Conservation (phyloP, 2,113 vertebrate genomes). For the Prochilodus magdalenae region DNA sequence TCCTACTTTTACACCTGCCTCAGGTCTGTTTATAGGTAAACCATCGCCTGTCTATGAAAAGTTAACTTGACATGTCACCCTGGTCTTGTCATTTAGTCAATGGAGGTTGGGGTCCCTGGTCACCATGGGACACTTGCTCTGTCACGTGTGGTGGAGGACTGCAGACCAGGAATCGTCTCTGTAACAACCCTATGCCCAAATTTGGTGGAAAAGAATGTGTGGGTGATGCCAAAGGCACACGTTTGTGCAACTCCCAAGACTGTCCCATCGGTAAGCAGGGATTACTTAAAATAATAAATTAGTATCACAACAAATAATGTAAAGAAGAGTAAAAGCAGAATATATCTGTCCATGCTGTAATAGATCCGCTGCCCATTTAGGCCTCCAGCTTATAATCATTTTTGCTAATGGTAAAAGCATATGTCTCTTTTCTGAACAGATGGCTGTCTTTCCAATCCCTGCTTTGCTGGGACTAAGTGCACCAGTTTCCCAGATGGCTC, state of each 20-base stretch:
- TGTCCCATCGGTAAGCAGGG: slow-evolving; percentile 75
- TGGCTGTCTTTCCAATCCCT: slow-evolving; percentile 95
- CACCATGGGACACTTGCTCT: slow-evolving; percentile 91
- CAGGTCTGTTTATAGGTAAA: no score
- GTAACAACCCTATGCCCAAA: slow-evolving; percentile 89
- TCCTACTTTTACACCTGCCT: no score
- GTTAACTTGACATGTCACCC: no score
- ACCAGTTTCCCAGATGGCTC: slow-evolving; percentile 92
- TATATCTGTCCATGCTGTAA: neutral
- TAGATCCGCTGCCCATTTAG: neutral
- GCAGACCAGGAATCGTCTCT: slow-evolving; percentile 87
- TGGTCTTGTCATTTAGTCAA: slow-evolving; percentile 78
- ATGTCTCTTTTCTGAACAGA: slow-evolving; percentile 74
- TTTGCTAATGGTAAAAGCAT: neutral
- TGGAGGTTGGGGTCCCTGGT: slow-evolving; percentile 97
- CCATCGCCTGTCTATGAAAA: neutral
- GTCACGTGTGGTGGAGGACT: slow-evolving; percentile 92
- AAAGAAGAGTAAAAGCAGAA: neutral
- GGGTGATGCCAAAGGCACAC: slow-evolving; percentile 80
- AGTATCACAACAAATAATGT: no score
- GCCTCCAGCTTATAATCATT: neutral
- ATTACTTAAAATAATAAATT: neutral
- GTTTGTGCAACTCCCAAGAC: slow-evolving; percentile 84
- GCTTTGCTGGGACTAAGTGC: slow-evolving; percentile 88
- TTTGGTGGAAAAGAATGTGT: slow-evolving; percentile 90